Percentiles rank a stretch among this genome's conserved stretches.
Evolutionary conservation across 2,113 vertebrate genomes (phyloP).

Genomic region (Solea senegalensis): DNA sequence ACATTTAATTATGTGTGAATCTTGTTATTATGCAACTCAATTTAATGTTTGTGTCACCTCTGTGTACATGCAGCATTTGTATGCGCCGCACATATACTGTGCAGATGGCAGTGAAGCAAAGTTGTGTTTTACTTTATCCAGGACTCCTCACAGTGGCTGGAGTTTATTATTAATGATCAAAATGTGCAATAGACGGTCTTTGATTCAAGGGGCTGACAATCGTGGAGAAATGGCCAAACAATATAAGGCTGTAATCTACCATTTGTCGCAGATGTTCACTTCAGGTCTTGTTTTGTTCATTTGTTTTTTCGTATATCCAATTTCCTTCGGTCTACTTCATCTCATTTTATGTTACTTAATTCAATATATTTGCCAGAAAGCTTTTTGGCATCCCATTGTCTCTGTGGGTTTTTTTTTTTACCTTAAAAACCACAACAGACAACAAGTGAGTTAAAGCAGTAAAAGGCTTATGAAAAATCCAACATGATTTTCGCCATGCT

Average conservation of each 20-base stretch:
- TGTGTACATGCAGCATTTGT: conserved; percentile 11
- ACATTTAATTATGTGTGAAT: background rate
- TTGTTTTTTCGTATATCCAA: conserved; percentile 1
- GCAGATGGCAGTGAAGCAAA: background rate
- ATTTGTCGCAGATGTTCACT: conserved; percentile 21
- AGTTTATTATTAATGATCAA: conserved; percentile 47
- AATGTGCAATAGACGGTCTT: conserved; percentile 6
- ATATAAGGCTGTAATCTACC: conserved; percentile 13
- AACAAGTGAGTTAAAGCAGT: too few relatives aligned
- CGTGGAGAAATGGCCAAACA: conserved; percentile 11
- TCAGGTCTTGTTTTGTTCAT: conserved; percentile 14
- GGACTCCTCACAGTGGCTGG: conserved; percentile 8
- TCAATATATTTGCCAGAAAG: background rate
- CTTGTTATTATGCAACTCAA: background rate
- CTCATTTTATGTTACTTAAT: background rate
- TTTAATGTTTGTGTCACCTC: conserved; percentile 12
- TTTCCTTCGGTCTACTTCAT: conserved; percentile 1
- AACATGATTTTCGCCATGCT: background rate
- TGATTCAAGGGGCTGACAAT: conserved; percentile 23
- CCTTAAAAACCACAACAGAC: too few relatives aligned
- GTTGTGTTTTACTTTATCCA: conserved; percentile 17
- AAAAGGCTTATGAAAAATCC: too few relatives aligned
- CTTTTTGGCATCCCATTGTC: background rate
- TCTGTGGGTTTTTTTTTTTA: background rate
- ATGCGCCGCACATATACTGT: too few relatives aligned